Conservation (phyloP, 2,888 invertebrate species). For the Andricus quercusramuli region DNA sequence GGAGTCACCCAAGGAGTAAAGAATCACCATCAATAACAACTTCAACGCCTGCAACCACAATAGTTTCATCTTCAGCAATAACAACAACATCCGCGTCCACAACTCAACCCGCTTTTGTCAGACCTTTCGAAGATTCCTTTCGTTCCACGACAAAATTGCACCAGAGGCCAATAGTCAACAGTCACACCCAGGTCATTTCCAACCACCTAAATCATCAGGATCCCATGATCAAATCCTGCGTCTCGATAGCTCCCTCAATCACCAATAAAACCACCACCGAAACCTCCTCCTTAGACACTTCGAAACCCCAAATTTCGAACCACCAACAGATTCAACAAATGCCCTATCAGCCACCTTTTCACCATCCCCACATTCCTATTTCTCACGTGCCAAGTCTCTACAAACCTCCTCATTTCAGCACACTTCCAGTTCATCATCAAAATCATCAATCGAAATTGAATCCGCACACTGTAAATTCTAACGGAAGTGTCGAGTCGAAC, state of each 20-base stretch:
- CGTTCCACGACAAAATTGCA: constrained; percentile 70
- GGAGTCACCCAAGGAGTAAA: constrained; percentile 57
- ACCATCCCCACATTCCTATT: constrained; percentile 70
- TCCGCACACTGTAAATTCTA: constrained; percentile 34
- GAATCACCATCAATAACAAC: constrained; percentile 51
- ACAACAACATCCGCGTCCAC: constrained; percentile 50
- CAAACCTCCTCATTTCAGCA: constrained; percentile 67
- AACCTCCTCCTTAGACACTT: constrained; percentile 28
- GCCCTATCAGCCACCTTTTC: constrained; percentile 66
- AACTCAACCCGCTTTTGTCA: constrained; percentile 72
- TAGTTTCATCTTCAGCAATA: constrained; percentile 40
- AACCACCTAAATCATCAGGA: constrained; percentile 70
- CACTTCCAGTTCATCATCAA: constrained; percentile 51
- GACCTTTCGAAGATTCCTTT: constrained; percentile 77
- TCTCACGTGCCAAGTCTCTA: constrained; percentile 69
- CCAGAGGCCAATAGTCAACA: constrained; percentile 65
- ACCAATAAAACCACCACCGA: constrained; percentile 28
- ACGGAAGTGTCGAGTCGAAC: constrained; percentile 43
- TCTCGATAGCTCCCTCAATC: constrained; percentile 37
- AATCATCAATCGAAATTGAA: constrained; percentile 47
- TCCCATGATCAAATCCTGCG: constrained; percentile 56
- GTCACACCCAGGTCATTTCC: constrained; percentile 67
- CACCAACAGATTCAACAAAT: constrained; percentile 57
- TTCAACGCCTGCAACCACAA: constrained; percentile 43
- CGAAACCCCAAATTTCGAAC: constrained; percentile 44